These are phyloP conservation scores for Bothrops jararaca DNA, from an alignment of 2,113 vertebrate genomes.

Conservation along the genomic window DNA sequence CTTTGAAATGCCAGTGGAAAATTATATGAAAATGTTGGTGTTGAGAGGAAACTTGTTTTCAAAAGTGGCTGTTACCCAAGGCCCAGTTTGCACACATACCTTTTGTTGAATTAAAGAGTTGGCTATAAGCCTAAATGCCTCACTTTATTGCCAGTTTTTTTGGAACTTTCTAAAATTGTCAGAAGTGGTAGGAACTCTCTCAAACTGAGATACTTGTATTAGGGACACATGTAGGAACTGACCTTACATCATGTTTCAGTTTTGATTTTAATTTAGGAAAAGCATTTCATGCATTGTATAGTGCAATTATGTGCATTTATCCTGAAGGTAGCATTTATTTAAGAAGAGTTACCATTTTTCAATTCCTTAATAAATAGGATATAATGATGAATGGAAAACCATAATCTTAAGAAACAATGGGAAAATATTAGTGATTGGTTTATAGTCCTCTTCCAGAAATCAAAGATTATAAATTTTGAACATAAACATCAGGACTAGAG, in stretches of 20 bases:
- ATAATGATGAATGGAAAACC: not conserved
- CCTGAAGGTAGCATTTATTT: not conserved
- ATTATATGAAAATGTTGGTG: slow-evolving; percentile 9
- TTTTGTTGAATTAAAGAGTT: slow-evolving; percentile 36
- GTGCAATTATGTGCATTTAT: not conserved
- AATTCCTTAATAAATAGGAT: not conserved
- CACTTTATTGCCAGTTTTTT: not conserved
- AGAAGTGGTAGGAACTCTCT: slow-evolving; percentile 3
- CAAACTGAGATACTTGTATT: not conserved
- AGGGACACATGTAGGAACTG: not conserved
- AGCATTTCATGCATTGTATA: not conserved
- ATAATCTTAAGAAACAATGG: not conserved
- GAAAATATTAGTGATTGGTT: not conserved
- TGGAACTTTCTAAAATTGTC: slow-evolving; percentile 5
- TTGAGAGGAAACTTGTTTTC: slow-evolving; percentile 28
- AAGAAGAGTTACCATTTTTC: not conserved
- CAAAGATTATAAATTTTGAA: not conserved
- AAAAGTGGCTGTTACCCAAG: slow-evolving; percentile 28
- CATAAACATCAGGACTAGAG: not conserved
- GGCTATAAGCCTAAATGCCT: slow-evolving; percentile 27
- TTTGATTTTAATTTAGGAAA: not conserved
- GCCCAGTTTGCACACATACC: slow-evolving; percentile 12
- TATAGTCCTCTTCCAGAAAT: not conserved
- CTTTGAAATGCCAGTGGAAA: slow-evolving; percentile 18
- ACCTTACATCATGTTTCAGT: not conserved